Evolutionary conservation across 1,140 invertebrate genomes (phyloP).

Genomic region (Ceratoteleas bidentatus): DNA sequence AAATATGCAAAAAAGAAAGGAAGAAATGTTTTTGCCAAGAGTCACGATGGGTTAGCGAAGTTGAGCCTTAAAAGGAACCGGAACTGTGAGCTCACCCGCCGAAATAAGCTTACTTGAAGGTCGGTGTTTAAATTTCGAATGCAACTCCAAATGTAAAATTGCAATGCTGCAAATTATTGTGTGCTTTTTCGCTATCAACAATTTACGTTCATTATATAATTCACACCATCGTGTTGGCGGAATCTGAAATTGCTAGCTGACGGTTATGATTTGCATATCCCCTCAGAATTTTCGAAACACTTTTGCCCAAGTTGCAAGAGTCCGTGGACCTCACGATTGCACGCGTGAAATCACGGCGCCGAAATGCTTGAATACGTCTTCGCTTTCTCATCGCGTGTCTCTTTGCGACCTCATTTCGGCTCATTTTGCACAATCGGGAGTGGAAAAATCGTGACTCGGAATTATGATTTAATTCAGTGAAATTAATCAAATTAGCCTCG

Average conservation of each 20-base stretch:
- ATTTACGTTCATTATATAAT: no score
- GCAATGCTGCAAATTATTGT: no score
- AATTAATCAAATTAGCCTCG: conserved; percentile 52
- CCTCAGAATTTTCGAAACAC: no score
- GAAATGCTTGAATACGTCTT: conserved; percentile 48
- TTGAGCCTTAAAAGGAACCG: conserved; percentile 55
- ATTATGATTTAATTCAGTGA: conserved; percentile 46
- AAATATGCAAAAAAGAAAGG: no score
- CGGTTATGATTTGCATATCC: no score
- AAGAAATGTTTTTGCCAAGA: conserved; percentile 16
- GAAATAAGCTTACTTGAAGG: conserved; percentile 16
- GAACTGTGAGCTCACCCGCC: conserved; percentile 43
- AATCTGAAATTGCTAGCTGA: no score
- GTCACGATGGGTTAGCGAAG: conserved; percentile 32
- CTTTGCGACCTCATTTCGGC: conserved; percentile 44
- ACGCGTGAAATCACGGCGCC: conserved; percentile 57
- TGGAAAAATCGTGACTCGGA: conserved; percentile 53
- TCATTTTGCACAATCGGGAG: conserved; percentile 38
- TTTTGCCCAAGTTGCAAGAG: no score
- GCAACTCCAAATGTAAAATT: no score
- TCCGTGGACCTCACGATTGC: conserved; percentile 1
- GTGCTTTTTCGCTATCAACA: no score
- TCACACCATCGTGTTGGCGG: no score
- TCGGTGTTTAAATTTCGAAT: no score
- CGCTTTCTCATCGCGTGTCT: conserved; percentile 60